Conservation (phyloP, 2,797 vertebrate species). For the Echiichthys vipera region DNA sequence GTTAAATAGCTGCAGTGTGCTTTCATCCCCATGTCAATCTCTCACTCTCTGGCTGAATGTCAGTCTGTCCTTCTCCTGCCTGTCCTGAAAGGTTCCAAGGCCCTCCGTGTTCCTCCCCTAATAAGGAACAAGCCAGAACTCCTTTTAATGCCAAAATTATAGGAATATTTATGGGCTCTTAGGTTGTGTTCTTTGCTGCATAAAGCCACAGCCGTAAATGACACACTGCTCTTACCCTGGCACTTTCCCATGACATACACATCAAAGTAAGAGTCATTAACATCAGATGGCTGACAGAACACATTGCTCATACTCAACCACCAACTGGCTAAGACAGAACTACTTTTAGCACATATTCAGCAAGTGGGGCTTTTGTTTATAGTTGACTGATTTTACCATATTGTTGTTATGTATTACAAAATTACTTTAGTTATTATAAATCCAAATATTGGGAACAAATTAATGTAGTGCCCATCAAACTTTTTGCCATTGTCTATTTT, state of each 20-base stretch:
- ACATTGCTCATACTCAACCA: slow-evolving; percentile 16
- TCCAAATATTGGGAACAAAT: background rate
- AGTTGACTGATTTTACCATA: background rate
- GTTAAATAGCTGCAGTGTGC: slow-evolving; percentile 18
- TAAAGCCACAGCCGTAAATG: slow-evolving; percentile 61
- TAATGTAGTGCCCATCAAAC: background rate
- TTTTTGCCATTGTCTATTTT: background rate
- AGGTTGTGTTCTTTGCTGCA: slow-evolving; percentile 70
- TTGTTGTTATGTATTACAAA: too few relatives aligned
- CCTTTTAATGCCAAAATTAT: slow-evolving; percentile 71
- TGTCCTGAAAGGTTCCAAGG: slow-evolving; percentile 40
- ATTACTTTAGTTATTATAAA: too few relatives aligned
- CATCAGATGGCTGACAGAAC: slow-evolving; percentile 51
- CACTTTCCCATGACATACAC: slow-evolving; percentile 47
- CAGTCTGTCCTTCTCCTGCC: slow-evolving; percentile 8
- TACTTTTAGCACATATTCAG: slow-evolving; percentile 23
- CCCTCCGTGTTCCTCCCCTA: slow-evolving; percentile 58
- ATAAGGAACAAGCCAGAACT: slow-evolving; percentile 67
- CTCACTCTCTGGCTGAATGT: background rate
- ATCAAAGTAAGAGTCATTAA: slow-evolving; percentile 73
- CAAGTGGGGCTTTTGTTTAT: background rate
- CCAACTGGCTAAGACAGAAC: background rate
- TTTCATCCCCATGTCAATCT: slow-evolving; percentile 39
- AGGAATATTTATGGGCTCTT: slow-evolving; percentile 47
- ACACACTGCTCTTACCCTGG: slow-evolving; percentile 53